These are phyloP conservation scores for Semaprochilodus insignis DNA, from an alignment of 2,797 vertebrate genomes.

Conservation along the genomic window DNA sequence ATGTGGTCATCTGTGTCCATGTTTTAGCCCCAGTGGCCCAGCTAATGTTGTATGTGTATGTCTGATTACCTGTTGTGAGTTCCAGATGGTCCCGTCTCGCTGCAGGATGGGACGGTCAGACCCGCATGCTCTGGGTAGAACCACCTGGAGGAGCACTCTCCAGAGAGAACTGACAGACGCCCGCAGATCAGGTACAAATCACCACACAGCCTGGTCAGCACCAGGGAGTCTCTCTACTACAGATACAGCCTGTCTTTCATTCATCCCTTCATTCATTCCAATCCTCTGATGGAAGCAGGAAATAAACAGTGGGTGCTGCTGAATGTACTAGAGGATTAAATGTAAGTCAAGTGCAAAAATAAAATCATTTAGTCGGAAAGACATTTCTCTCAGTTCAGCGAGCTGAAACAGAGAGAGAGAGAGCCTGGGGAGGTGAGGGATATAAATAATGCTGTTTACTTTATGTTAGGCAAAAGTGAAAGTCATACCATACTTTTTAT, in stretches of 20 bases:
- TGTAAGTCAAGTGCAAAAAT: slow-evolving; percentile 63
- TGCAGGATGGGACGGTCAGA: slow-evolving; percentile 66
- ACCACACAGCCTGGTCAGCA: neutral
- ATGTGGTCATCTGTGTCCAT: neutral
- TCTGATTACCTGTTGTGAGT: slow-evolving; percentile 73
- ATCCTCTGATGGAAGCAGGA: neutral
- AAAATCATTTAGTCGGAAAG: slow-evolving; percentile 81
- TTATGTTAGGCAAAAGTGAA: too few relatives aligned
- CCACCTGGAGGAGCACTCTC: slow-evolving; percentile 69
- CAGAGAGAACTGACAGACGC: slow-evolving; percentile 38
- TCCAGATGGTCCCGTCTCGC: slow-evolving; percentile 75
- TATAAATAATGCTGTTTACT: neutral
- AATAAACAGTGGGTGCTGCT: neutral
- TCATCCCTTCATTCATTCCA: neutral
- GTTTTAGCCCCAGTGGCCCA: slow-evolving; percentile 63
- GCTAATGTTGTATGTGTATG: slow-evolving; percentile 67
- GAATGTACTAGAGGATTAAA: neutral
- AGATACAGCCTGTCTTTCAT: neutral
- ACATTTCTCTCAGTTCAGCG: slow-evolving; percentile 82
- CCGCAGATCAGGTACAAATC: slow-evolving; percentile 33
- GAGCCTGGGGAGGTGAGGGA: neutral
- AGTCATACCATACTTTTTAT: too few relatives aligned
- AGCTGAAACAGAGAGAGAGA: slow-evolving; percentile 70
- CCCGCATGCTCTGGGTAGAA: slow-evolving; percentile 63
- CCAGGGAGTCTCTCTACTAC: neutral